Percentiles rank a stretch among this genome's conserved stretches.
Evolutionary conservation across 1,140 invertebrate species (phyloP).

Genomic region (Pararge aegeria): DNA sequence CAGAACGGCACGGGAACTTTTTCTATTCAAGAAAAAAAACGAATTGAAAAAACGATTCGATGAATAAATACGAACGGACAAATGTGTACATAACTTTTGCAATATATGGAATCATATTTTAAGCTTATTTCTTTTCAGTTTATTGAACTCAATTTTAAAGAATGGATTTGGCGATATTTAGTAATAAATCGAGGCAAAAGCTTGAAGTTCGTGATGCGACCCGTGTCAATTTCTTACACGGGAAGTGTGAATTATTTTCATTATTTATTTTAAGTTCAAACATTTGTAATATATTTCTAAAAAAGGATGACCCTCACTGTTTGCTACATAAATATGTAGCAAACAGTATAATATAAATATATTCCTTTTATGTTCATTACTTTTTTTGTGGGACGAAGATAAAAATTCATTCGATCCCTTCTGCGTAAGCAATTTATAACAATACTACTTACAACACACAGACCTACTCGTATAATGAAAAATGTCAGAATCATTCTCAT

Average conservation of each 20-base stretch:
- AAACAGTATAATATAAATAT: no score
- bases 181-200: background rate
- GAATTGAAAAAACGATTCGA: background rate
- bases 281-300: background rate
- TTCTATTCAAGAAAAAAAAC: conserved; percentile 78
- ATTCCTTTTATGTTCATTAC: background rate
- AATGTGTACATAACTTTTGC: background rate
- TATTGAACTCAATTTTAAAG: no score
- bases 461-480: no score
- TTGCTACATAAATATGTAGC: background rate
- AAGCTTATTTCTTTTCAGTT: no score
- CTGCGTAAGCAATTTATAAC: background rate
- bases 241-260: background rate
- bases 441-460: no score
- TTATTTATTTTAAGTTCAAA: background rate
- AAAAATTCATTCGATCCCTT: background rate
- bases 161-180: background rate
- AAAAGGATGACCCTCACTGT: background rate
- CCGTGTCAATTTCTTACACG: background rate
- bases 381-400: background rate
- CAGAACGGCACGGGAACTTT: conserved; percentile 94
- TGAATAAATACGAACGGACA: no score
- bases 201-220: background rate
- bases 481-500: no score
- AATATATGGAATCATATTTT: no score